Percentiles rank a stretch among this genome's conserved stretches.
These are phyloP conservation scores for Charanyca ferruginea DNA, from an alignment of 2,888 invertebrate genomes.

Conservation along the genomic window DNA sequence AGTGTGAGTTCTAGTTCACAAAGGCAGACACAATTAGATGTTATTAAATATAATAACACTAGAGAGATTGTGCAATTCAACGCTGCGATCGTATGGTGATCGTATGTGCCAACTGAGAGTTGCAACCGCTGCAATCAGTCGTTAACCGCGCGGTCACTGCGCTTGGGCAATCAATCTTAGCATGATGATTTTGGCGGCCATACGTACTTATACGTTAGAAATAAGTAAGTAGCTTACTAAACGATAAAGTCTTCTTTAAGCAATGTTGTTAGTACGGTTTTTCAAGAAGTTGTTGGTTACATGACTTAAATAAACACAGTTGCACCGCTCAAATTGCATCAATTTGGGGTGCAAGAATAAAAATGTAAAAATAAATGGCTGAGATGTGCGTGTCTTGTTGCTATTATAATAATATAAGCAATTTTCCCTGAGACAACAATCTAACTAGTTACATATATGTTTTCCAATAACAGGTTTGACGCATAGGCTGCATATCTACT, in stretches of 20 bases:
- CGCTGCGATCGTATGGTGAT: conserved; percentile 54
- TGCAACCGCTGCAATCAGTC: conserved; percentile 81
- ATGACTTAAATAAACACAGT: conserved; percentile 33
- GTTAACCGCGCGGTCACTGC: conserved; percentile 70
- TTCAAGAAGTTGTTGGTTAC: conserved; percentile 40
- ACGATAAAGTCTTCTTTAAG: conserved; percentile 22
- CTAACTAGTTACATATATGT: neutral
- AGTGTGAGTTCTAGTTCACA: conserved; percentile 42
- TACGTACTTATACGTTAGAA: conserved; percentile 30
- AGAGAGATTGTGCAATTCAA: conserved; percentile 66
- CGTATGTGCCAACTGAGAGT: conserved; percentile 72
- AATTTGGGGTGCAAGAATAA: conserved; percentile 37
- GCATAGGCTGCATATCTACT: conserved; percentile 14
- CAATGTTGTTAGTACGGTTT: conserved; percentile 17
- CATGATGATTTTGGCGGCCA: conserved; percentile 16
- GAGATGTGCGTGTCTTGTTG: conserved; percentile 41
- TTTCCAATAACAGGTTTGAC: conserved; percentile 23
- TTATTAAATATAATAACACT: conserved; percentile 72
- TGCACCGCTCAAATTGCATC: conserved; percentile 47
- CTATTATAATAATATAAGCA: conserved; percentile 54
- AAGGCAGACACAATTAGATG: conserved; percentile 41
- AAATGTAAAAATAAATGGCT: conserved; percentile 14
- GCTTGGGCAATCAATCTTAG: conserved; percentile 71
- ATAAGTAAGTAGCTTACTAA: conserved; percentile 25
- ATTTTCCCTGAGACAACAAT: conserved; percentile 36